Conservation (phyloP, 2,113 vertebrate species). For the Phodopus roborovskii region DNA sequence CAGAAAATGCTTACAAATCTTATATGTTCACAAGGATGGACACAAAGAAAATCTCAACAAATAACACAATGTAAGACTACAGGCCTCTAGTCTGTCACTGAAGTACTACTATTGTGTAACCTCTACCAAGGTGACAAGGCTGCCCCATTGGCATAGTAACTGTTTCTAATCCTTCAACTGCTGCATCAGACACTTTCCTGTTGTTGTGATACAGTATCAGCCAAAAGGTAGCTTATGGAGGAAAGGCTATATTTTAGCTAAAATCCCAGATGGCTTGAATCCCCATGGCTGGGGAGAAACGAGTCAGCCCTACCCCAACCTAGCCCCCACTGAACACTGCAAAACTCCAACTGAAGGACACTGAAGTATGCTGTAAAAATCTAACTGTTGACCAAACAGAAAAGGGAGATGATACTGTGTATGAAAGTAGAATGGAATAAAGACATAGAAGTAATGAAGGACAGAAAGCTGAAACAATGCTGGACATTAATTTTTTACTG, state of each 20-base stretch:
- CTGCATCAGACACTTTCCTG: neutral
- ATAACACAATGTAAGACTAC: slow-evolving; percentile 4
- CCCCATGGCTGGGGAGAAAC: neutral
- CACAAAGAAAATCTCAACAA: neutral
- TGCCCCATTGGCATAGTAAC: neutral
- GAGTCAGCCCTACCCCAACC: neutral
- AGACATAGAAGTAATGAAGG: neutral
- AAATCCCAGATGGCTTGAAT: neutral
- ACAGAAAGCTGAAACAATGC: neutral
- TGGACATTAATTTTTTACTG: neutral
- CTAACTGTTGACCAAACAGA: neutral
- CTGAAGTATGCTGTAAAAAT: neutral
- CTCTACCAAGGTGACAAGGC: neutral
- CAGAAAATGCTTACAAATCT: slow-evolving; percentile 1
- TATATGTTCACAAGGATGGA: neutral
- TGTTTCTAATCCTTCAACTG: neutral
- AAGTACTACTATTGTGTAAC: neutral
- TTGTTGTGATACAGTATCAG: neutral
- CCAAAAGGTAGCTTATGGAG: neutral
- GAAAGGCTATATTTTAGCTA: neutral
- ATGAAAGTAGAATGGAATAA: neutral
- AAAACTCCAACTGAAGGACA: neutral
- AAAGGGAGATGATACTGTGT: too few species aligned
- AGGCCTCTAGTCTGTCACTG: neutral
- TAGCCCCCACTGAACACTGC: neutral